Percentiles rank a stretch among this genome's conserved stretches.
phyloP scores from a whole-genome alignment of 2,113 vertebrate genomes.

The Pantherophis guttatus region DNA sequence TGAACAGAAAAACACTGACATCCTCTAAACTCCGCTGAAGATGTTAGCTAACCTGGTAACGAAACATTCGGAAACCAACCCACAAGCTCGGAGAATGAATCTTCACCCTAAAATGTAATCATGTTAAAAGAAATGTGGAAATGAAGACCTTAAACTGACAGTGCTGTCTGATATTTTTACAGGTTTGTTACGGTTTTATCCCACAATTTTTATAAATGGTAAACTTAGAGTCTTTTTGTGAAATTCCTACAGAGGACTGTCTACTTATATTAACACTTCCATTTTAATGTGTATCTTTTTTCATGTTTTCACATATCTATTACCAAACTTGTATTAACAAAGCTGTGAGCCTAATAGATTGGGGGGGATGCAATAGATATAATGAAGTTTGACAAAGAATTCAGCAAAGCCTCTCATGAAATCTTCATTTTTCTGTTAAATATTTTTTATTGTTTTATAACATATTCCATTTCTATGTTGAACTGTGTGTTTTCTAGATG shows the following conservation, averaged over 20 bases:
- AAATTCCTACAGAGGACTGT: background rate
- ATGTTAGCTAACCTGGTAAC: too few relatives aligned
- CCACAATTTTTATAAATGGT: background rate
- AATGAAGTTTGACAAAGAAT: background rate
- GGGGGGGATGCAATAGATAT: background rate
- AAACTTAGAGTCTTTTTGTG: background rate
- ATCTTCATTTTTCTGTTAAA: background rate
- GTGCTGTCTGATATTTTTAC: background rate
- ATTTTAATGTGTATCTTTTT: background rate
- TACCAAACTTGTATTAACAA: background rate
- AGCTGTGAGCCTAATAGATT: background rate
- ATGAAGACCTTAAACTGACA: background rate
- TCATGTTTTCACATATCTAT: background rate
- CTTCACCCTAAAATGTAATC: background rate
- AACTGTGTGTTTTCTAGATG: too few relatives aligned
- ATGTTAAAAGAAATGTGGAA: background rate
- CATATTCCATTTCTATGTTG: too few relatives aligned
- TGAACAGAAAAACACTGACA: too few relatives aligned
- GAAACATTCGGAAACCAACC: too few relatives aligned
- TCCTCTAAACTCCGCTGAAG: too few relatives aligned
- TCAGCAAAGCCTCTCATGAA: background rate
- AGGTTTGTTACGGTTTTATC: too few relatives aligned
- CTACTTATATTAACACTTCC: background rate
- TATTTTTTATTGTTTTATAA: background rate
- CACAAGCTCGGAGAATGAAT: too few relatives aligned